Percentiles rank a stretch among this genome's conserved stretches.
phyloP scores from a whole-genome alignment of 2,888 invertebrate genomes.

The Epinotia nisella region DNA sequence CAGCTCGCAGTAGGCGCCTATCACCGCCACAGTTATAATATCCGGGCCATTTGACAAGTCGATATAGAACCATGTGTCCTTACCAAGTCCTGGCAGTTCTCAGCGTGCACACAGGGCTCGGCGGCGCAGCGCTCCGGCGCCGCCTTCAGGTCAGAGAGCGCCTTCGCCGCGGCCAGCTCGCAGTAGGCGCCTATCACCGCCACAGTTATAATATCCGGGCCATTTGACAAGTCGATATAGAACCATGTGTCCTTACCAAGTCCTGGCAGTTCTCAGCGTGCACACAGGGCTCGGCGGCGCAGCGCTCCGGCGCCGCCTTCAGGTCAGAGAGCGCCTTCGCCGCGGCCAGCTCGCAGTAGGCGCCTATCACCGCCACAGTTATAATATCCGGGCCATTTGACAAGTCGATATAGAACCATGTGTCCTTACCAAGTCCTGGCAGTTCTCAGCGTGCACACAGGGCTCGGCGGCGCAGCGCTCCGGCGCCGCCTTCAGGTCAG shows the following conservation, averaged over 20 bases:
- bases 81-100: constrained; percentile 86
- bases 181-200: constrained; percentile 73
- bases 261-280: constrained; percentile 86
- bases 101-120: constrained; percentile 86
- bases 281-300: constrained; percentile 84
- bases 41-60: constrained; percentile 66
- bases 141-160: constrained; percentile 71
- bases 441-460: constrained; percentile 86
- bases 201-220: constrained; percentile 72
- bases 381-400: constrained; percentile 67
- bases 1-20: constrained; percentile 83
- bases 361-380: constrained; percentile 63
- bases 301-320: constrained; percentile 70
- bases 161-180: constrained; percentile 80
- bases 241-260: constrained; percentile 81
- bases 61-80: constrained; percentile 64
- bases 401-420: neutral
- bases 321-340: constrained; percentile 75
- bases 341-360: constrained; percentile 82
- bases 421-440: constrained; percentile 87
- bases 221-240: constrained; percentile 42
- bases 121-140: constrained; percentile 77
- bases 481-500: constrained; percentile 66
- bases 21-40: constrained; percentile 53
- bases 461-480: constrained; percentile 83